These are phyloP conservation scores for Hoplodrina blanda DNA, from an alignment of 2,888 invertebrate genomes.

Conservation along the genomic window DNA sequence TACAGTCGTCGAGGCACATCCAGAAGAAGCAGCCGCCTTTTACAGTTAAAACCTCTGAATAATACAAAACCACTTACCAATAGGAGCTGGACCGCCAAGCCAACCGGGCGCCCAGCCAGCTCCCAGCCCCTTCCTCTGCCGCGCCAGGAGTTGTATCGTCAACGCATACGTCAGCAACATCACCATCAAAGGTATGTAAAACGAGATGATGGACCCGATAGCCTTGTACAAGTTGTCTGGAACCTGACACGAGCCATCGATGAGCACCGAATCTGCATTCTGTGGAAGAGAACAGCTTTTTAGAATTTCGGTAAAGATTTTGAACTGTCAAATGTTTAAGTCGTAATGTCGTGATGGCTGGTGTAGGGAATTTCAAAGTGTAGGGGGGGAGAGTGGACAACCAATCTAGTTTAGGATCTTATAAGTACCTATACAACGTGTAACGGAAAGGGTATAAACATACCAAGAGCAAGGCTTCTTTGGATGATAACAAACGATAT, in stretches of 20 bases:
- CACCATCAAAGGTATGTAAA: conserved; percentile 98
- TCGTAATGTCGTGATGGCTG: no score
- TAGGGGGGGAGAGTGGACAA: no score
- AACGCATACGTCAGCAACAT: conserved; percentile 98
- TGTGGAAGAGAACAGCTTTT: conserved; percentile 79
- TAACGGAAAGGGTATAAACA: no score
- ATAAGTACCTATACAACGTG: no score
- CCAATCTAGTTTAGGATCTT: no score
- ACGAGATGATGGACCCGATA: conserved; percentile 98
- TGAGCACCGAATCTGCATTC: conserved; percentile 96
- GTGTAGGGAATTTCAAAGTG: no score
- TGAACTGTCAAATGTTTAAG: no score
- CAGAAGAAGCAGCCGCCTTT: neutral
- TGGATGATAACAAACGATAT: no score
- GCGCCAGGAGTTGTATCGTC: conserved; percentile 96
- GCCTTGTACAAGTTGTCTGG: conserved; percentile 95
- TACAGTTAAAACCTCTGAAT: neutral
- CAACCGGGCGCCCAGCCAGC: conserved; percentile 94
- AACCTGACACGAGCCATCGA: conserved; percentile 96
- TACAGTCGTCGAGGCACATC: neutral
- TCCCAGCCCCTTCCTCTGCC: conserved; percentile 93
- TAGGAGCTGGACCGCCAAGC: conserved; percentile 91
- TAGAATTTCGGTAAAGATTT: neutral
- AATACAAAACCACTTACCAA: conserved; percentile 82
- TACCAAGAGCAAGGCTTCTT: no score